Evolutionary conservation across 2,113 vertebrate species (phyloP).

Genomic region (Oreochromis tanganicae): DNA sequence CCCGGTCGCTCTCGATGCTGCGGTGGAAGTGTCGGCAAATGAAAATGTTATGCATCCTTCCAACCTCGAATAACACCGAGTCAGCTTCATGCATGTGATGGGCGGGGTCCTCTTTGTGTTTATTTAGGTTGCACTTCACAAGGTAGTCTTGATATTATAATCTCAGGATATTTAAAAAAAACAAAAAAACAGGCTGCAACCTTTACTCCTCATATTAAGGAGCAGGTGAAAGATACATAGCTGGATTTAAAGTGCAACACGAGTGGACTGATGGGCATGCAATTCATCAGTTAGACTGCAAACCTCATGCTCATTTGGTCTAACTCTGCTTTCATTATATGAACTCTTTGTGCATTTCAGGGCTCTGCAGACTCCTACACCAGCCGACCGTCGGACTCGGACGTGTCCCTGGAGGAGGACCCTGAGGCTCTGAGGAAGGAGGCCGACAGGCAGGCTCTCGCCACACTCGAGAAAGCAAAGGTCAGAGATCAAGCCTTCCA

Average conservation of each 20-base stretch:
- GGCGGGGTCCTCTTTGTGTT: constrained; percentile 8
- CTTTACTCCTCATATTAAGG: background rate
- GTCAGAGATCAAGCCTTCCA: constrained; percentile 64
- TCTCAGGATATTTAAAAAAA: background rate
- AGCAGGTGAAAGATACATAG: background rate
- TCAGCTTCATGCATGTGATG: constrained; percentile 39
- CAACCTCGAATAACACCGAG: constrained; percentile 39
- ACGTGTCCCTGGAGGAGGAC: constrained; percentile 95
- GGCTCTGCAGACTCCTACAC: constrained; percentile 98
- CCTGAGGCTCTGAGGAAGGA: constrained; percentile 92
- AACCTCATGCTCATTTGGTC: background rate
- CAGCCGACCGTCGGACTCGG: constrained; percentile 94
- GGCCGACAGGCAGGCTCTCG: constrained; percentile 92
- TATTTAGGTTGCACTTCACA: background rate
- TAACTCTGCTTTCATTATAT: background rate
- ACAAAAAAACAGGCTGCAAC: background rate
- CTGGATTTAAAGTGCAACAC: background rate
- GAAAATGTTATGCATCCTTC: constrained; percentile 14
- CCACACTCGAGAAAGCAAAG: constrained; percentile 97
- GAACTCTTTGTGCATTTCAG: constrained; percentile 58
- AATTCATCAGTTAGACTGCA: background rate
- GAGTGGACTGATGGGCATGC: background rate
- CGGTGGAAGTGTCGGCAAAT: background rate
- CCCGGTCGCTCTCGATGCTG: background rate
- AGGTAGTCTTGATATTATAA: background rate